These are phyloP conservation scores for Schlechtendalia chinensis DNA, from an alignment of 1,140 invertebrate species.

Conservation along the genomic window DNA sequence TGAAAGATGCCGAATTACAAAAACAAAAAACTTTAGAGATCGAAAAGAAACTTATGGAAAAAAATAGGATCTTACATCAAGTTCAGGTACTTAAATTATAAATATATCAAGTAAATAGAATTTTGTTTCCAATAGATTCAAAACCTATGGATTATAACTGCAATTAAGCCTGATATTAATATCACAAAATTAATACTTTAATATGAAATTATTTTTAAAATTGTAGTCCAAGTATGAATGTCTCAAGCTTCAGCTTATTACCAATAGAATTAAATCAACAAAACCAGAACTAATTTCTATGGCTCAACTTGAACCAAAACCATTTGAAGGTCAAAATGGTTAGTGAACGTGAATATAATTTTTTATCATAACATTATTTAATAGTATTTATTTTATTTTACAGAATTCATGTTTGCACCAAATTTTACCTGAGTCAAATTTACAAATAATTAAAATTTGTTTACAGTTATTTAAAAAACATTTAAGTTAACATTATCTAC, in stretches of 20 bases:
- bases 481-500: not conserved
- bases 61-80: not conserved
- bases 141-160: too few relatives aligned
- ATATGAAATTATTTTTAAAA: not conserved
- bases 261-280: slow-evolving; percentile 7
- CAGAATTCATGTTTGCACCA: slow-evolving; percentile 14
- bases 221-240: not conserved
- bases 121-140: too few relatives aligned
- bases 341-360: not conserved
- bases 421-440: not conserved
- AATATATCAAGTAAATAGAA: not conserved
- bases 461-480: not conserved
- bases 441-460: not conserved
- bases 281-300: slow-evolving; percentile 1
- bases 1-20: slow-evolving; percentile 21
- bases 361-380: not conserved
- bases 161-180: too few relatives aligned
- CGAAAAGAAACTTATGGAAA: not conserved
- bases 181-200: too few relatives aligned
- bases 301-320: not conserved
- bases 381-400: slow-evolving; percentile 5
- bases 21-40: slow-evolving; percentile 10
- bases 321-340: slow-evolving; percentile 16
- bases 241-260: slow-evolving; percentile 25
- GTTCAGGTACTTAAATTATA: slow-evolving; percentile 1